Conservation (phyloP, 2,797 vertebrate genomes). For the Odontamblyopus lacepedii region DNA sequence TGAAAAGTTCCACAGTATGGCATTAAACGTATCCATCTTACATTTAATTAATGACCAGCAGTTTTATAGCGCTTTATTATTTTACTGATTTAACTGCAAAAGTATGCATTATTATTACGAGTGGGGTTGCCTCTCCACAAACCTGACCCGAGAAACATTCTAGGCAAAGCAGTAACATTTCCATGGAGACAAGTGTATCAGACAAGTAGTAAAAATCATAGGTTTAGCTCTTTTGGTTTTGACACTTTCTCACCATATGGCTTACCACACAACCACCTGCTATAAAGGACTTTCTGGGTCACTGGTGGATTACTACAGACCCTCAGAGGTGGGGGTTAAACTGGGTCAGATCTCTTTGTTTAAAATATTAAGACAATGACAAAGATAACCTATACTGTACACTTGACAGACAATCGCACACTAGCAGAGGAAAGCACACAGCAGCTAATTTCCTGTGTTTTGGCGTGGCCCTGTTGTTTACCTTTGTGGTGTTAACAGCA, state of each 20-base stretch:
- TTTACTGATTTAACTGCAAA: no score
- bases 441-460: conserved; percentile 65
- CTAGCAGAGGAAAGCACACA: conserved; percentile 52
- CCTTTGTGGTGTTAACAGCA: conserved; percentile 8
- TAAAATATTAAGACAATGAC: conserved; percentile 22
- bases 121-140: no score
- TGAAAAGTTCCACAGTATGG: no score
- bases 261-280: conserved; percentile 70
- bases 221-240: background rate
- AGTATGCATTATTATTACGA: no score
- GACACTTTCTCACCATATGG: conserved; percentile 51
- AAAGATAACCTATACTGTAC: conserved; percentile 26
- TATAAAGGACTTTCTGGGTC: conserved; percentile 69
- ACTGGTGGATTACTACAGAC: conserved; percentile 58
- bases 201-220: background rate
- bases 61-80: no score
- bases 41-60: no score
- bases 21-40: no score
- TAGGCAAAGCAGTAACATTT: no score
- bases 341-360: conserved; percentile 49
- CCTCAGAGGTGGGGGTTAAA: conserved; percentile 49
- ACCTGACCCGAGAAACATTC: no score
- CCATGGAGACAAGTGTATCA: background rate
- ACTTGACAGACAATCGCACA: conserved; percentile 23
- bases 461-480: conserved; percentile 37